Base-by-base conservation (phyloP, 2,888 invertebrate genomes). In the Metallyticus violacea region DNA sequence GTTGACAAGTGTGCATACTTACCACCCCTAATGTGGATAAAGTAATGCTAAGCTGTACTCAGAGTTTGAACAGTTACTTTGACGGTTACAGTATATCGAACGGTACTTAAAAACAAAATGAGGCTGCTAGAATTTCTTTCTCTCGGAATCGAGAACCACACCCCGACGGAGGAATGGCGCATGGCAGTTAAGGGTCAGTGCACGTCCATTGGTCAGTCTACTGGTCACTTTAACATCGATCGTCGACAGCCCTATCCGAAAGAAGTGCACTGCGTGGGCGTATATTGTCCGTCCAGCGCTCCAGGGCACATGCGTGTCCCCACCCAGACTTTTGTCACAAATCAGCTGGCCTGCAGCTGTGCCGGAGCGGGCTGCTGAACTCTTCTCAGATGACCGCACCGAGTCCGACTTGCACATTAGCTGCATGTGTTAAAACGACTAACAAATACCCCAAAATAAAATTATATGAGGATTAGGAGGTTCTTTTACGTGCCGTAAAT, bases 201-300 rank as follows among this genome's bases (percentile, higher is more conserved):
- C 26, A 7, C 22, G 26, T 29, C 77, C 83, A 83, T 83, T 83
- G 83, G 83, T 83, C 83, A 83, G 83, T 77, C 27, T 77, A 28
- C 7, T 83, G 83, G 83, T 83, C 83, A 83, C 77, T 83, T 77
- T 77, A 25, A 77, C 83, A 62, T 62, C 40, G 40, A 62, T 62
- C 40, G 40, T 22, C 22, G 22, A 62, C 40, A 62, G 40, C 40
- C 40, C 40, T 62, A 62, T 62, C 40, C 40, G 40, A 62, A 62
- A 62, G 40, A 62, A 62, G 40, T 62, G 40, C 40, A 62, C 40
- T 62, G 40, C 40, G 40, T 62, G 40, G 40, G 40, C 40, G 40
- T 62, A 62, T 22, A 62, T 4, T 62, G 40, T 15, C 40, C 40
- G 15, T 62, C 15, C 15, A 62, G 40, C 15, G 15, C 40, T 62